Evolutionary conservation across 2,797 vertebrate species (phyloP), one percentile per base, ranked within the genome.

Genomic region (Glyptemys insculpta): DNA sequence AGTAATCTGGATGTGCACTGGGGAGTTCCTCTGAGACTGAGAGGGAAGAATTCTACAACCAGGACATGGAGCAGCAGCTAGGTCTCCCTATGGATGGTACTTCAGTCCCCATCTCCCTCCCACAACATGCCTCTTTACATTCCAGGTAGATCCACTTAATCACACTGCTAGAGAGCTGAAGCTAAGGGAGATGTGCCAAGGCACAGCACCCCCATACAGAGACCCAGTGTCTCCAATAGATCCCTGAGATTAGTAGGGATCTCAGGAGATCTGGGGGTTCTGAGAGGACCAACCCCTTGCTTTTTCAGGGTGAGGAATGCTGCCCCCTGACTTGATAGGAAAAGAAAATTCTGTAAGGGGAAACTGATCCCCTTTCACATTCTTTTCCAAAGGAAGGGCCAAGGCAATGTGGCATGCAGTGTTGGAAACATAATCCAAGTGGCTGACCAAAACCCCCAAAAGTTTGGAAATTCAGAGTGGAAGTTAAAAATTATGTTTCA

Each of bases 331-430:
- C 11, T 74, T 5, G 21, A 74, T 27, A 44, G 23, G 21, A 44
- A 44, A 74, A 74, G 11, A 74, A 74, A 74, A 14, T 14, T 44
- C 72, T 27, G 6, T 12, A 11, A 74, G 37, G 23, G 25, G 37
- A 74, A 74, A 44, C 37, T 25, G 72, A 44, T 44, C 1, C 0
- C 1, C 14, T 90, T 92, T 44, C 76, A 8, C 52, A 15, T 87
- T 91, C 8, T 21, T 12, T 50, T 81, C 53, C 72, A 81, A 86
- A 29, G 59, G 1, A 74, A 8, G 31, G 6, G 41, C 50, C 16
- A 81, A 93, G 52, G 3, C 12, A 72, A 8, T 82, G 14, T 0
- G 0, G 1, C 81, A 7, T 76, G 0, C 62, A 65, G 62, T 18
- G 15, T 8, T 65, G 62, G n/a, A 65, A 65, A 65, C 31, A 34